phyloP scores from a whole-genome alignment of 2,888 invertebrate genomes.

The Chrysodeixis includens region DNA sequence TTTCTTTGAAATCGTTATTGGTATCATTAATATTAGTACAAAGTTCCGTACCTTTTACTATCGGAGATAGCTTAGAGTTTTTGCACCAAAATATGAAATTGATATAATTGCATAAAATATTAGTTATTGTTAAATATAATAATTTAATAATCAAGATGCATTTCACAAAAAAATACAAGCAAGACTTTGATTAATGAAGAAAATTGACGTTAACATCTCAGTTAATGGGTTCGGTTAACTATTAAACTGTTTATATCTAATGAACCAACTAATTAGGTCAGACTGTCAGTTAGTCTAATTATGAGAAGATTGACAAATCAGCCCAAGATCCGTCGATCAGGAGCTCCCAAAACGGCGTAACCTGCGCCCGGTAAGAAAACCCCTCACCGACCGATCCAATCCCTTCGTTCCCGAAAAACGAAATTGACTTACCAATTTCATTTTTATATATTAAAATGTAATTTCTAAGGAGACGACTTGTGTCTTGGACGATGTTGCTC shows the following conservation, averaged over 20 bases:
- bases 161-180: background rate
- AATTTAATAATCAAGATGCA: background rate
- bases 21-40: background rate
- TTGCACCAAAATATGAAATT: background rate
- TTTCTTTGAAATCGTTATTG: conserved; percentile 12
- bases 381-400: conserved; percentile 10
- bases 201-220: background rate
- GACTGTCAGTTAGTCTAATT: background rate
- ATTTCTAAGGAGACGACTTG: conserved; percentile 66
- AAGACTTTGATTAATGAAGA: background rate
- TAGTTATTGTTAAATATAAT: background rate
- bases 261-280: background rate
- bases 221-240: background rate
- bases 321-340: background rate
- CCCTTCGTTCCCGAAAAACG: conserved; percentile 25
- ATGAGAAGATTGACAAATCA: background rate
- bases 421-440: conserved; percentile 85
- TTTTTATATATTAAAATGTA: conserved; percentile 65
- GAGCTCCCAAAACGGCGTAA: background rate
- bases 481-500: conserved; percentile 67
- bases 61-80: no score
- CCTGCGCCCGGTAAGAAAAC: background rate
- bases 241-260: background rate
- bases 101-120: background rate
- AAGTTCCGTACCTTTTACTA: background rate